Conservation (phyloP, 2,113 vertebrate genomes). For the Miniopterus natalensis region DNA sequence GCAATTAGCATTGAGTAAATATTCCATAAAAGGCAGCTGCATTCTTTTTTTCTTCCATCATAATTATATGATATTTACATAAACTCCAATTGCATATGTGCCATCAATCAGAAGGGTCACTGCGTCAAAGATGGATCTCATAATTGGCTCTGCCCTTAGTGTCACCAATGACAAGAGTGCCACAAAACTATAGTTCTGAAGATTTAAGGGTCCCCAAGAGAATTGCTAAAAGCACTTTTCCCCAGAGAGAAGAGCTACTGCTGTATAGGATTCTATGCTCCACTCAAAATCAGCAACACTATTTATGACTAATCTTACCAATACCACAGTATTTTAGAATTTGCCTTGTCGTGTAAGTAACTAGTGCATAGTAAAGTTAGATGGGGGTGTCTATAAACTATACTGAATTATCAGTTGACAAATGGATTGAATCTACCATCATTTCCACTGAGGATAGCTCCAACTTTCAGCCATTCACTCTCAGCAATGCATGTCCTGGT, state of each 20-base stretch:
- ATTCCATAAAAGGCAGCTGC: background rate
- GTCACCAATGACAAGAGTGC: conserved; percentile 58
- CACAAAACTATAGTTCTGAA: conserved; percentile 49
- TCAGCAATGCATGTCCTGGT: background rate
- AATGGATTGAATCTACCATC: background rate
- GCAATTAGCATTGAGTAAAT: conserved; percentile 27
- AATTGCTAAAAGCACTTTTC: background rate
- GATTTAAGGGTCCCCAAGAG: conserved; percentile 8
- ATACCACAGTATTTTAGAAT: background rate
- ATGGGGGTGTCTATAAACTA: background rate
- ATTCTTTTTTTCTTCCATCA: background rate
- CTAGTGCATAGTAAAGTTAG: background rate
- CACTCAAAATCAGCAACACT: background rate
- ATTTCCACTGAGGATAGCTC: background rate
- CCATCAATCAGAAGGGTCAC: conserved; percentile 55
- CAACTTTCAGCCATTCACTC: conserved; percentile 33
- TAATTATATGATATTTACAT: conserved; percentile 69
- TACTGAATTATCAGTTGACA: conserved; percentile 52
- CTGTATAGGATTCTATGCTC: background rate
- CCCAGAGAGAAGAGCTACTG: background rate
- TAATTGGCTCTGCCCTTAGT: conserved; percentile 12
- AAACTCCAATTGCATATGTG: conserved; percentile 58
- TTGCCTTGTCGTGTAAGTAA: background rate
- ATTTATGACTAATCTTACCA: background rate
- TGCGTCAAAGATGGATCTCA: conserved; percentile 44